Evolutionary conservation across 23 tunicate species (phyloP).

Genomic region (Ascidia mentula): DNA sequence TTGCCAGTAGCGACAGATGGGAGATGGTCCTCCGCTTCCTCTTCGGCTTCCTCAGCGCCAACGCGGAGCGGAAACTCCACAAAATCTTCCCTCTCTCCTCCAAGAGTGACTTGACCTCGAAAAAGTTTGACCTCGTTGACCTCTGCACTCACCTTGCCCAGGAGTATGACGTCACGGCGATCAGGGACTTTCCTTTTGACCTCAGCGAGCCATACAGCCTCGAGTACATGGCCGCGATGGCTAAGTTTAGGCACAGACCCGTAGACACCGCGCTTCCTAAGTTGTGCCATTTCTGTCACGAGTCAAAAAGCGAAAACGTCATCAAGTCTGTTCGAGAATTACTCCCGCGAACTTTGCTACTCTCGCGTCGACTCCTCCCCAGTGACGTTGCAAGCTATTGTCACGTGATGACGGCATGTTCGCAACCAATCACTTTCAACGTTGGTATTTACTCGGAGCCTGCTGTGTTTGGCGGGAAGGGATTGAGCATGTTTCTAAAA

Average conservation of each 20-base stretch:
- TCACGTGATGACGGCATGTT: not conserved
- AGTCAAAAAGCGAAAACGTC: not conserved
- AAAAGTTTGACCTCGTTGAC: not conserved
- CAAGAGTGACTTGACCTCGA: not conserved
- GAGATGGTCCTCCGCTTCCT: not conserved
- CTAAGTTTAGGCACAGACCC: not conserved
- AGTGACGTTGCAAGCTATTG: not conserved
- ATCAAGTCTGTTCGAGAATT: not conserved
- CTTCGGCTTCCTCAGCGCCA: not conserved
- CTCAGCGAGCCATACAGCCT: not conserved
- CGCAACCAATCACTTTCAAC: not conserved
- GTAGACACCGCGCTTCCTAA: not conserved
- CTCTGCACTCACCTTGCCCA: not conserved
- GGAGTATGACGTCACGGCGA: not conserved
- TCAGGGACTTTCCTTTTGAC: not conserved
- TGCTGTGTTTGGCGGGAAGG: not conserved
- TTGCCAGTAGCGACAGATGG: not conserved
- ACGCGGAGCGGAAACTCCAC: not conserved
- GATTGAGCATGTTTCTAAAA: not conserved
- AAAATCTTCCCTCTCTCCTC: not conserved
- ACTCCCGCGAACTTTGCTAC: not conserved
- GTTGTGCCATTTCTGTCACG: not conserved
- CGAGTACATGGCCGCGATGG: not conserved
- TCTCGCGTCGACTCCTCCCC: not conserved
- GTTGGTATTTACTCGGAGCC: not conserved